phyloP scores from a whole-genome alignment of 92 coral and sea anemone species.

The Metridium senile region DNA sequence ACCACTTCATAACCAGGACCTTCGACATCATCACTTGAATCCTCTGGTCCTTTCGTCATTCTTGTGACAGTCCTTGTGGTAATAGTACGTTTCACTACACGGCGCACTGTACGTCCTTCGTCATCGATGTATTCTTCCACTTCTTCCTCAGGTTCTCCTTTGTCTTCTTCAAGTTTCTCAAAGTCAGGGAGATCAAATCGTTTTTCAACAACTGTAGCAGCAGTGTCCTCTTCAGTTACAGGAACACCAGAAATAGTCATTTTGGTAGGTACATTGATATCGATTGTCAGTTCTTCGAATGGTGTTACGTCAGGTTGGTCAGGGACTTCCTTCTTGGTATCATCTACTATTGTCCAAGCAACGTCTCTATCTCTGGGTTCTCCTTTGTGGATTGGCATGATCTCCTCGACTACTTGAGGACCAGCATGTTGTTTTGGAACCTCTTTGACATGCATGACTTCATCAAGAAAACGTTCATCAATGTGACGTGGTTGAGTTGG shows the following conservation, averaged over 20 bases:
- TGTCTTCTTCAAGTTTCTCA: slow-evolving; percentile 18
- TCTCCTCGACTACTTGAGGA: slow-evolving; percentile 43
- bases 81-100: slow-evolving; percentile 58
- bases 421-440: slow-evolving; percentile 1
- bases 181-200: slow-evolving; percentile 17
- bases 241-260: slow-evolving; percentile 9
- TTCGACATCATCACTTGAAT: slow-evolving; percentile 8
- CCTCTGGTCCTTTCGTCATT: background rate
- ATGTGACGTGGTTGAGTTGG: slow-evolving; percentile 26
- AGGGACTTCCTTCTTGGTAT: slow-evolving; percentile 14
- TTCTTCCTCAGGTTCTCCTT: slow-evolving; percentile 12
- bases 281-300: slow-evolving; percentile 1
- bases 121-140: slow-evolving; percentile 51
- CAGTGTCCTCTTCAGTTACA: slow-evolving; percentile 16
- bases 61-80: slow-evolving; percentile 15
- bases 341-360: slow-evolving; percentile 26
- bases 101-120: slow-evolving; percentile 71
- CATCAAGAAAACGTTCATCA: slow-evolving; percentile 22
- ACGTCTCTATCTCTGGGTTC: background rate
- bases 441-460: slow-evolving; percentile 2
- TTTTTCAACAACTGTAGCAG: slow-evolving; percentile 8
- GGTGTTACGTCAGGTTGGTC: slow-evolving; percentile 12
- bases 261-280: slow-evolving; percentile 11
- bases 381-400: slow-evolving; percentile 1
- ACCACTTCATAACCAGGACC: background rate